These are phyloP conservation scores for Callorhinus ursinus DNA, from an alignment of 2,113 vertebrate species.

Conservation along the genomic window DNA sequence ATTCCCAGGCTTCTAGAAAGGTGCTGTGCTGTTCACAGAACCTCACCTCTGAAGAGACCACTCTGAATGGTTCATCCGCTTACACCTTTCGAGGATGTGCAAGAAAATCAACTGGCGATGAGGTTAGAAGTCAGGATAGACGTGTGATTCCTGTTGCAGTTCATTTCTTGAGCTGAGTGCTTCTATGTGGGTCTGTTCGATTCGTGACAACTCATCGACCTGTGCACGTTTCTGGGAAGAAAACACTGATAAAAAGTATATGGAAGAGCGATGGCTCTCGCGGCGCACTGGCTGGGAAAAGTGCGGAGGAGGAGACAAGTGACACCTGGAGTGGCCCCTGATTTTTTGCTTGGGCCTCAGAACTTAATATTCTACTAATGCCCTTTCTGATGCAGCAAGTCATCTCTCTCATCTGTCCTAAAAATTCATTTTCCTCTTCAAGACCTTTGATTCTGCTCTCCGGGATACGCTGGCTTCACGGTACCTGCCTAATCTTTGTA, in stretches of 20 bases:
- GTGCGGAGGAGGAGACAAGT: neutral
- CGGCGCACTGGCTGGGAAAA: neutral
- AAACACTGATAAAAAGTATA: neutral
- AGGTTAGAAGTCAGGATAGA: neutral
- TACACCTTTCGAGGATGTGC: neutral
- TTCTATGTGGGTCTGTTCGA: neutral
- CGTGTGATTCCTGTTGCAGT: neutral
- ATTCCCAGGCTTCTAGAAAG: slow-evolving; percentile 10
- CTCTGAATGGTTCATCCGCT: neutral
- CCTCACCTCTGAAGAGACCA: neutral
- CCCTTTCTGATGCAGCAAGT: neutral
- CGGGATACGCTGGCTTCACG: slow-evolving; percentile 22
- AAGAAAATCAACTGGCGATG: neutral
- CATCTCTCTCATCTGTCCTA: slow-evolving; percentile 37
- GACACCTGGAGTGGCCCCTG: neutral
- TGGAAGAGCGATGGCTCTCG: neutral
- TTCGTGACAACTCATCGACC: slow-evolving; percentile 14
- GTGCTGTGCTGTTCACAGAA: neutral
- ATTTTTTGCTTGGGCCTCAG: slow-evolving; percentile 20
- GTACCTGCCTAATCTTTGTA: slow-evolving; percentile 48
- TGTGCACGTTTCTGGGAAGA: neutral
- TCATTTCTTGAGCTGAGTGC: neutral
- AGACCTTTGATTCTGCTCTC: slow-evolving; percentile 42
- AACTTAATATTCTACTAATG: slow-evolving; percentile 47
- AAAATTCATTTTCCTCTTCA: slow-evolving; percentile 52